Evolutionary conservation across 53 echinoderm and acorn worm genomes (phyloP), one percentile per base, ranked within the genome.

Genomic region (Crossaster papposus): DNA sequence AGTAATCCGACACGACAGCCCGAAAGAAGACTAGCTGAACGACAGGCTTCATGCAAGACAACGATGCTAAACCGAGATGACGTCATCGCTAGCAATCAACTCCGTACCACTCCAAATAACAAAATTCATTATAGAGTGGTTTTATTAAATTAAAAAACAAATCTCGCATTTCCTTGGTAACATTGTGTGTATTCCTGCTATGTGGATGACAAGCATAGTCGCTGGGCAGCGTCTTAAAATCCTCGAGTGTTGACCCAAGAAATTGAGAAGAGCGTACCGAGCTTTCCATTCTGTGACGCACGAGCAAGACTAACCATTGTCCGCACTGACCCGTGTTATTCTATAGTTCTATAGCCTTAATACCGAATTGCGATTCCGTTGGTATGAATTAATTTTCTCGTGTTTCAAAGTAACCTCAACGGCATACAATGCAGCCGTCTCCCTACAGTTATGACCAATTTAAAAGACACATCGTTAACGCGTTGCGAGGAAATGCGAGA

Each of bases 281-380:
- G 44, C 6, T 62, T 30, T 26, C 31, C 44, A 44, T 44, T 31
- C 62, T 12, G 64, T 58, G 81, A 58, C 81, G 81, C 81, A 80
- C 62, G 58, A 81, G 22, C 63, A 14, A 81, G 30, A 5, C 15
- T 58, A 58, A 18, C 7, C 12, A 58, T 18, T 15, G 15, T 58
- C 58, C 22, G 12, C 58, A 58, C 22, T 18, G 58, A 58, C 17
- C 58, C 58, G 17, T 3, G 15, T 58, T 14, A 58, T 58, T 58
- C 68, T 68, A 4, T 3, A 62, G n/a, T n/a, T n/a, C n/a, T n/a
- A n/a, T n/a, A n/a, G n/a, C n/a, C 28, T 28, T 4, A 68, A 68
- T 68, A 68, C 2, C 15, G 54, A 79, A 79, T 31, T 26, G 44
- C 44, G 17, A 58, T 15, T 58, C 58, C 17, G 58, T 3, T 20